phyloP scores from a whole-genome alignment of 2,113 vertebrate genomes.

The Lates calcarifer region DNA sequence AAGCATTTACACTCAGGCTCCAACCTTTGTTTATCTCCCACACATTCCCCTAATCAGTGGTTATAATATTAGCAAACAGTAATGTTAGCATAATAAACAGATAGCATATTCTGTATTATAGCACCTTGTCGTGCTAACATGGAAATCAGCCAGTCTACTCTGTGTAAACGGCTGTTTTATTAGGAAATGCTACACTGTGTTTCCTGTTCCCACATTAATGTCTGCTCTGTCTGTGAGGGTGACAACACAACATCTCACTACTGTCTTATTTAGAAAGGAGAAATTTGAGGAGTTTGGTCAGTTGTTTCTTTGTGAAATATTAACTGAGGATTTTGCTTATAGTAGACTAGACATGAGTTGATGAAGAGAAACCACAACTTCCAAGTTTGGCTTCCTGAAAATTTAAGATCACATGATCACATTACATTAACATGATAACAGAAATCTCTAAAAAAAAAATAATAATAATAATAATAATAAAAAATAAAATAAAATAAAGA shows the following conservation, averaged over 20 bases:
- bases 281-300: background rate
- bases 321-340: background rate
- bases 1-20: constrained; percentile 40
- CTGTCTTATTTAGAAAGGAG: no score
- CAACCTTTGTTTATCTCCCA: constrained; percentile 47
- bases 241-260: no score
- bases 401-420: background rate
- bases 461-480: no score
- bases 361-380: background rate
- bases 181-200: constrained; percentile 4
- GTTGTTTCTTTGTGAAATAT: background rate
- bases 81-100: constrained; percentile 27
- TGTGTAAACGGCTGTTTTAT: constrained; percentile 6
- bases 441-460: no score
- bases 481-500: no score
- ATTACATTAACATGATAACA: no score
- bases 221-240: background rate
- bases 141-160: constrained; percentile 19
- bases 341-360: no score
- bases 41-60: constrained; percentile 22
- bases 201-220: constrained; percentile 15
- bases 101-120: constrained; percentile 12
- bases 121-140: constrained; percentile 17
- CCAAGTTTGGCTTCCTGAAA: background rate
- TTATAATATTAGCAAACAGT: constrained; percentile 10